Percentiles rank a stretch among this genome's conserved stretches.
Conservation (phyloP, 35 echinoderm and acorn worm genomes). For the Apostichopus japonicus region DNA sequence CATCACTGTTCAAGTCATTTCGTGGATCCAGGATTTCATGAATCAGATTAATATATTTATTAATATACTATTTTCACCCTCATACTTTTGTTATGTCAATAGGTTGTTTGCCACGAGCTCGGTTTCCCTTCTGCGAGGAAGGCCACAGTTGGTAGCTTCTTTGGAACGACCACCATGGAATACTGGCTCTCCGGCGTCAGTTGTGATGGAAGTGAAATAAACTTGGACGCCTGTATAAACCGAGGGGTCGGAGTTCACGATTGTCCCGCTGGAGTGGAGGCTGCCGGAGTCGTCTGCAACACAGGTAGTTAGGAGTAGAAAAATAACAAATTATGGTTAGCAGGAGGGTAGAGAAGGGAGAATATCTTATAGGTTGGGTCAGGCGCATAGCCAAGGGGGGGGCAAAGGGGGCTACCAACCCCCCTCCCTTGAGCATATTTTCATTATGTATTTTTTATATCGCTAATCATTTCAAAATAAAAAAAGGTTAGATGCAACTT, state of each 20-base stretch:
- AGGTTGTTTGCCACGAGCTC: constrained; percentile 43
- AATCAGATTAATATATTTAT: background rate
- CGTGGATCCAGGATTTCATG: too few species aligned
- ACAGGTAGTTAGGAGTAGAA: background rate
- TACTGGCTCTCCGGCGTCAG: background rate
- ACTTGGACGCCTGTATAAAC: background rate
- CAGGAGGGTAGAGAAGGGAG: too few species aligned
- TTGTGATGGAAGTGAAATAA: constrained; percentile 15
- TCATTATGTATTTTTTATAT: too few species aligned
- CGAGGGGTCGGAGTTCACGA: constrained; percentile 22
- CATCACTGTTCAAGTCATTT: too few species aligned
- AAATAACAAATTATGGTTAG: too few species aligned
- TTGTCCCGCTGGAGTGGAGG: background rate
- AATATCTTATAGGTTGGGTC: too few species aligned
- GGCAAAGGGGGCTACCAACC: too few species aligned
- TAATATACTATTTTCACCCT: background rate
- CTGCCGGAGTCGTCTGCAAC: constrained; percentile 39
- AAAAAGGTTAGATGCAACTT: too few species aligned
- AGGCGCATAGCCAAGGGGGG: too few species aligned
- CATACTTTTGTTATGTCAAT: too few species aligned
- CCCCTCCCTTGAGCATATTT: too few species aligned
- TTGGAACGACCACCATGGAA: background rate
- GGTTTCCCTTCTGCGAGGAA: constrained; percentile 21
- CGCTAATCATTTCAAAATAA: too few species aligned
- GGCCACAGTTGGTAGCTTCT: background rate